Percentiles rank a stretch among this genome's conserved stretches.
Conservation (phyloP, 1,140 invertebrate genomes). For the Himalopsyche phryganea region DNA sequence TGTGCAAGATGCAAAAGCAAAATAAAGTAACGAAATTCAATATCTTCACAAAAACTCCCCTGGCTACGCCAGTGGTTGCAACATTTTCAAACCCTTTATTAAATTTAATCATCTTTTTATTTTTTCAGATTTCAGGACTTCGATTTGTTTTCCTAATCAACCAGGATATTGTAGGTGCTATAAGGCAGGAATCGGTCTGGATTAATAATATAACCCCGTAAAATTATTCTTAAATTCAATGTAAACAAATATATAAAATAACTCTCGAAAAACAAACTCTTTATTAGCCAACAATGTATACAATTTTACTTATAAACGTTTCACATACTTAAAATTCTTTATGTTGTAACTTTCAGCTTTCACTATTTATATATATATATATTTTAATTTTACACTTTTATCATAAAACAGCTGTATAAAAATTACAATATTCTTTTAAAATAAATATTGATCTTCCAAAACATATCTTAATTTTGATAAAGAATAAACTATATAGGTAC, state of each 20-base stretch:
- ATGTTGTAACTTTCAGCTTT: conserved; percentile 1
- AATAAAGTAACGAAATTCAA: not conserved
- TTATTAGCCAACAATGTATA: too few relatives aligned
- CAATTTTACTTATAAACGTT: too few relatives aligned
- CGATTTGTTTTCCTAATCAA: conserved; percentile 92
- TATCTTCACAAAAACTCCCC: too few relatives aligned
- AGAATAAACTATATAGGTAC: too few relatives aligned
- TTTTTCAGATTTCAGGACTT: conserved; percentile 76
- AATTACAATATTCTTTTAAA: conserved; percentile 2
- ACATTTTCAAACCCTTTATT: too few relatives aligned
- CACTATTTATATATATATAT: conserved; percentile 11
- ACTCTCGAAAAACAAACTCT: not conserved
- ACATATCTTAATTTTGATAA: too few relatives aligned
- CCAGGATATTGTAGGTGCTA: conserved; percentile 83
- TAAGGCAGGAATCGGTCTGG: conserved; percentile 78
- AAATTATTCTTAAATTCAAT: not conserved
- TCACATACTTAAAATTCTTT: too few relatives aligned
- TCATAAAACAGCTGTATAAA: not conserved
- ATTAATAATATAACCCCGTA: conserved; percentile 53
- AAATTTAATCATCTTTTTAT: too few relatives aligned
- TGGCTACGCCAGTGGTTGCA: too few relatives aligned
- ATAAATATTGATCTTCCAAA: too few relatives aligned
- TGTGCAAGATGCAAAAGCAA: not conserved
- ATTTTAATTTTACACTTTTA: conserved; percentile 2
- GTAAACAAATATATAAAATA: not conserved